Percentiles rank a stretch among this genome's conserved stretches.
These are phyloP conservation scores for Leptosomus discolor DNA, from an alignment of 2,113 vertebrate genomes.

Conservation along the genomic window DNA sequence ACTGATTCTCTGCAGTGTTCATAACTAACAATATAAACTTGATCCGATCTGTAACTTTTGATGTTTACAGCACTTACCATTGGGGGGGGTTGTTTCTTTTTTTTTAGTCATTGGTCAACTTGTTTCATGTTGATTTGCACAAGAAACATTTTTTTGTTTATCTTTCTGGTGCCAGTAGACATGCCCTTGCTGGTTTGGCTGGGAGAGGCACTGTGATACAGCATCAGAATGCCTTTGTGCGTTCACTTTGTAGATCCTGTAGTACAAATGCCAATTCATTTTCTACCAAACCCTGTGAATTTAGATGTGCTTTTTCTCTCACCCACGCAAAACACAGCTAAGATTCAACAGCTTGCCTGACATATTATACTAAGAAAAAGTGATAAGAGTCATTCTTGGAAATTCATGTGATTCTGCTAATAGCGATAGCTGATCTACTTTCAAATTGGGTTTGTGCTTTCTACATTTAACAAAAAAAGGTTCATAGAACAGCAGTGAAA, in stretches of 20 bases:
- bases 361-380: constrained; percentile 12
- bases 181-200: constrained; percentile 50
- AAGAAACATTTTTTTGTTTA: neutral
- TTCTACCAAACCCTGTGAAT: constrained; percentile 7
- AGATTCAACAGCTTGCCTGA: constrained; percentile 33
- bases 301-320: constrained; percentile 35
- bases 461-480: neutral
- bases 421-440: constrained; percentile 10
- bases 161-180: constrained; percentile 21
- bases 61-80: neutral
- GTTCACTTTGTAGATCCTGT: neutral
- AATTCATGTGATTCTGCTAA: constrained; percentile 40
- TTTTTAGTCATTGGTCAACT: neutral
- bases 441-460: neutral
- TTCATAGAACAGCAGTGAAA: neutral
- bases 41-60: neutral
- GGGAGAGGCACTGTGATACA: constrained; percentile 38
- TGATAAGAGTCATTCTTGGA: constrained; percentile 37
- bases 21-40: neutral
- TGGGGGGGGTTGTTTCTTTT: neutral
- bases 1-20: neutral
- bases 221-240: neutral
- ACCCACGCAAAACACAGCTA: neutral
- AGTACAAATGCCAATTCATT: neutral
- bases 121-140: constrained; percentile 15